Evolutionary conservation across 2,888 invertebrate genomes (phyloP).

Genomic region (Chydorus sphaericus): DNA sequence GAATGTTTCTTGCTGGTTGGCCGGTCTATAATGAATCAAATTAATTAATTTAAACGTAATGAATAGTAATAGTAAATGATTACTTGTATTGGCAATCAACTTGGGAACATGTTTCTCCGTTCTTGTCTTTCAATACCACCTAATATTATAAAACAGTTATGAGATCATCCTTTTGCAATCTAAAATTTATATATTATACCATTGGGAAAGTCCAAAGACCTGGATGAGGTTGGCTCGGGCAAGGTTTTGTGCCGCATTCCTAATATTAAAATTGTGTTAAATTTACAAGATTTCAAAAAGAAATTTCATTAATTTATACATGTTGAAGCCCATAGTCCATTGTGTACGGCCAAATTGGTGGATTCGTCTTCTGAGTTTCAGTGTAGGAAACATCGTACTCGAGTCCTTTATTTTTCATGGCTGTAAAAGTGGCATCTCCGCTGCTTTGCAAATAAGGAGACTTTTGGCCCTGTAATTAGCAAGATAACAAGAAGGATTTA

Average conservation of each 20-base stretch:
- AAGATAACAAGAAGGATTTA: neutral
- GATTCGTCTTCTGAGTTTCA: neutral
- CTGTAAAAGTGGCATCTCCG: conserved; percentile 1
- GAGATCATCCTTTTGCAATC: too few species aligned
- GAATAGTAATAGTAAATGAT: too few species aligned
- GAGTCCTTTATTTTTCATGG: neutral
- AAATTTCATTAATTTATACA: neutral
- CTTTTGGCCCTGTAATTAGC: neutral
- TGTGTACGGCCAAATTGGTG: conserved; percentile 12
- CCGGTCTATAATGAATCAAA: conserved; percentile 23
- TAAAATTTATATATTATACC: too few species aligned
- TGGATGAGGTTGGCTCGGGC: too few species aligned
- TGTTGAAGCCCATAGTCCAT: conserved; percentile 7
- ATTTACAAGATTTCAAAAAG: neutral
- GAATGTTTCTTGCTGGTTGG: conserved; percentile 36
- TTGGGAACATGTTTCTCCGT: too few species aligned
- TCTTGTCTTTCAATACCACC: too few species aligned
- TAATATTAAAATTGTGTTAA: neutral
- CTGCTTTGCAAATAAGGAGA: conserved; percentile 8
- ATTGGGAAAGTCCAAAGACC: too few species aligned
- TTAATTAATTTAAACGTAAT: too few species aligned
- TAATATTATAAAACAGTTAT: too few species aligned
- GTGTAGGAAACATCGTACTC: conserved; percentile 8
- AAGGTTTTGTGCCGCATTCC: too few species aligned
- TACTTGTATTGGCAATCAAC: too few species aligned